Evolutionary conservation across 1,140 invertebrate genomes (phyloP).

Genomic region (Proales similis): DNA sequence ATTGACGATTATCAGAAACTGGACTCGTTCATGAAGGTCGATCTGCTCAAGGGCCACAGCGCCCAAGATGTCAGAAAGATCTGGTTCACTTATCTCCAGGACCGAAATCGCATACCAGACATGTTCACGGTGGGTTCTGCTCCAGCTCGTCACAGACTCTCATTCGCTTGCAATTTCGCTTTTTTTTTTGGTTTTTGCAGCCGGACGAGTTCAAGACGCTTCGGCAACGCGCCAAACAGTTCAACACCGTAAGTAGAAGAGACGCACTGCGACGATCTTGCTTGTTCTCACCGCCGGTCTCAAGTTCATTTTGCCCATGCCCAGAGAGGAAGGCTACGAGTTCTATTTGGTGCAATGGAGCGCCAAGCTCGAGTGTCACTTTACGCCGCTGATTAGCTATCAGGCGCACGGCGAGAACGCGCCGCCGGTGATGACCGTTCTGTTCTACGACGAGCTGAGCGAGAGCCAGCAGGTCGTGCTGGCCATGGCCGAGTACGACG

Average conservation of each 20-base stretch:
- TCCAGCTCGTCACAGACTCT: not conserved
- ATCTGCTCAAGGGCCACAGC: slow-evolving; percentile 5
- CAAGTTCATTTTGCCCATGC: slow-evolving; percentile 33
- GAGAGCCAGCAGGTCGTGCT: slow-evolving; percentile 15
- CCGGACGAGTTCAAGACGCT: slow-evolving; percentile 9
- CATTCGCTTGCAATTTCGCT: not conserved
- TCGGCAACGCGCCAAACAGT: not conserved
- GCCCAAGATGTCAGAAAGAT: slow-evolving; percentile 28
- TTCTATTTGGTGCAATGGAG: slow-evolving; percentile 27
- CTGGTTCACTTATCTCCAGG: slow-evolving; percentile 26
- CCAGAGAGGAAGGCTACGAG: slow-evolving; percentile 32
- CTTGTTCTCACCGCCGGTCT: too few relatives aligned
- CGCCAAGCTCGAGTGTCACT: slow-evolving; percentile 23
- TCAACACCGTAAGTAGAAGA: slow-evolving; percentile 27
- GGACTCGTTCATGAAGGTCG: slow-evolving; percentile 24
- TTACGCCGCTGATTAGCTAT: slow-evolving; percentile 30
- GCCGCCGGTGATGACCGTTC: slow-evolving; percentile 9
- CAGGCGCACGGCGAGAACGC: slow-evolving; percentile 36
- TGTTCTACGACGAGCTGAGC: slow-evolving; percentile 34
- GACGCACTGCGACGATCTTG: too few relatives aligned
- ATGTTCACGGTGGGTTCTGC: slow-evolving; percentile 13
- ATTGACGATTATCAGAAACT: too few relatives aligned
- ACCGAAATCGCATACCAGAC: slow-evolving; percentile 8
- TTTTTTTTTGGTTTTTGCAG: too few relatives aligned
- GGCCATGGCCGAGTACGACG: slow-evolving; percentile 26